Evolutionary conservation across 2,113 vertebrate genomes (phyloP).

Genomic region (Hippopotamus amphibius): DNA sequence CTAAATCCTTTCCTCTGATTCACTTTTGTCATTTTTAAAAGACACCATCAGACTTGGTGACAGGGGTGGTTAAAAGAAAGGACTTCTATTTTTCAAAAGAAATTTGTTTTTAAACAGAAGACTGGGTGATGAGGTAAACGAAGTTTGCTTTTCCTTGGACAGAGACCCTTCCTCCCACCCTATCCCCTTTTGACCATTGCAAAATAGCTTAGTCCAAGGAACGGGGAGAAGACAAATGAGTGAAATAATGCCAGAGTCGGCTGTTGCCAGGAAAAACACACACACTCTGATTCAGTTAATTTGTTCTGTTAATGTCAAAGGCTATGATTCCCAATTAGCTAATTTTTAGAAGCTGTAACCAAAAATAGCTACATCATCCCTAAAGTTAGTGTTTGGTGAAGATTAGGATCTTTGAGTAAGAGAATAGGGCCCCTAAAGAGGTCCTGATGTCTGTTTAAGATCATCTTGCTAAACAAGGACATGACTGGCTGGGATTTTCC

Average conservation of each 20-base stretch:
- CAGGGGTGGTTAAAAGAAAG: background rate
- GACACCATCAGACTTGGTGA: background rate
- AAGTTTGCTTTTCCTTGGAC: background rate
- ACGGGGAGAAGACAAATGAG: constrained; percentile 61
- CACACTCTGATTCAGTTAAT: constrained; percentile 72
- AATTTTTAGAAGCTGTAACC: constrained; percentile 76
- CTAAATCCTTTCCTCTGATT: background rate
- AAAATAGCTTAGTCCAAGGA: constrained; percentile 64
- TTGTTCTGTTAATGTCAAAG: constrained; percentile 77
- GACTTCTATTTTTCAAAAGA: background rate
- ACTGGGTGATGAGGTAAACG: constrained; percentile 48
- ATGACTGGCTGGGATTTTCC: constrained; percentile 74
- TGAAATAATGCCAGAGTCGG: background rate
- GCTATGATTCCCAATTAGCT: constrained; percentile 70
- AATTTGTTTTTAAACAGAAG: background rate
- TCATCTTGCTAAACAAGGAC: background rate
- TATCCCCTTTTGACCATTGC: constrained; percentile 21
- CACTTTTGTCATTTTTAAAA: constrained; percentile 18
- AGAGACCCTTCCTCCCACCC: constrained; percentile 49
- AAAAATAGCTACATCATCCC: constrained; percentile 72
- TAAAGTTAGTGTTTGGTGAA: constrained; percentile 54
- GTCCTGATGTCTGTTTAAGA: constrained; percentile 61
- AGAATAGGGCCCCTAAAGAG: constrained; percentile 52
- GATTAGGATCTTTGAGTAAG: constrained; percentile 61
- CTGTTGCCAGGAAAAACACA: constrained; percentile 77